A percentile compares a stretch with the other conserved stretches of the same genome.
These are phyloP conservation scores for Ochlodes sylvanus DNA, from an alignment of 2,888 invertebrate genomes.

Conservation along the genomic window DNA sequence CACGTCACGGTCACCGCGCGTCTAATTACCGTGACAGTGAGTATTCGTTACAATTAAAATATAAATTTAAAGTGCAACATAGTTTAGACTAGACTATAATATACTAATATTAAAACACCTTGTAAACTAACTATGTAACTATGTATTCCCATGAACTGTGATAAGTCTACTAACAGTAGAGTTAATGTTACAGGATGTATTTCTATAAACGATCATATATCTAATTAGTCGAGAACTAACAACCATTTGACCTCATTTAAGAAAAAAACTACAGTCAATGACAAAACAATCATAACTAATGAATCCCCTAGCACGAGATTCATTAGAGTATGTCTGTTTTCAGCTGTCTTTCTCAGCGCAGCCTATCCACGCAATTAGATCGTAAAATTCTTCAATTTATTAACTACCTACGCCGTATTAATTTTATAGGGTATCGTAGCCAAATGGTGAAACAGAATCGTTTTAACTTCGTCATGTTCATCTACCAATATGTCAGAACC, in stretches of 20 bases:
- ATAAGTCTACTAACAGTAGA: conserved; percentile 12
- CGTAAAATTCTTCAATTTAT: conserved; percentile 16
- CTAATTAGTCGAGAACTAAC: conserved; percentile 30
- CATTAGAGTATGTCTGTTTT: conserved; percentile 43
- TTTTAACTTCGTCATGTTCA: too few relatives aligned
- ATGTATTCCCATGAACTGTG: conserved; percentile 26
- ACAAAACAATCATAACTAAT: conserved; percentile 74
- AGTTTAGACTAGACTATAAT: neutral
- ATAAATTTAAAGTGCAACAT: too few relatives aligned
- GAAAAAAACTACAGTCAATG: conserved; percentile 72
- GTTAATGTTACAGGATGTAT: conserved; percentile 24
- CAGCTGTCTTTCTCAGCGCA: conserved; percentile 39
- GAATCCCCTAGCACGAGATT: conserved; percentile 60
- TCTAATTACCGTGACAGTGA: neutral
- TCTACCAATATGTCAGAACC: too few relatives aligned
- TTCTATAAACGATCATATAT: conserved; percentile 24
- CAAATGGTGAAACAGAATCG: too few relatives aligned
- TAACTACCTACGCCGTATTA: neutral
- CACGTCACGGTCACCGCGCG: neutral
- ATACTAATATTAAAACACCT: neutral
- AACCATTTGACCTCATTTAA: conserved; percentile 73
- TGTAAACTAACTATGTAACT: neutral
- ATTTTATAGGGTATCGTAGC: conserved; percentile 2
- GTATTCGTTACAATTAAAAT: neutral
- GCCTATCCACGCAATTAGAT: conserved; percentile 3